Evolutionary conservation across 1,140 invertebrate species (phyloP), one percentile per base, ranked within the genome.

Genomic region (Pseudomyrmex gracilis): DNA sequence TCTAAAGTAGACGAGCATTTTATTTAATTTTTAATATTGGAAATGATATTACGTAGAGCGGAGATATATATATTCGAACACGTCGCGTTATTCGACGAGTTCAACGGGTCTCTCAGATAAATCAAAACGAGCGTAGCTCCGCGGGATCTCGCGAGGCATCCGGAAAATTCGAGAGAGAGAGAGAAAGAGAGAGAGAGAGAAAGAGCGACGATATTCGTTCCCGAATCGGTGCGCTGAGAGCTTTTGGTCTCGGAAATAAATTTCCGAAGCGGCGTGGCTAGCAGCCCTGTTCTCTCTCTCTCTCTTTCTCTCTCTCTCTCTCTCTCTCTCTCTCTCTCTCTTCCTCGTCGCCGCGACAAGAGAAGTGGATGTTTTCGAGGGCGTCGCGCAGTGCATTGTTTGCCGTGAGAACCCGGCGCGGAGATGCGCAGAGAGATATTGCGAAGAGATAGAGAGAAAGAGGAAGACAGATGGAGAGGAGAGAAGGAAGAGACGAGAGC

Each of bases 341-440:
- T 67, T 68, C 70, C 83, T 58, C 76, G 76, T 78, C 66, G 86
- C 86, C 86, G 83, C 87, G 87, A 88, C 87, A 89, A 89, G 90
- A 90, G 89, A 90, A 91, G 90, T 91, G 90, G 90, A 91, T 91
- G 90, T 91, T 91, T 91, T 91, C 89, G 90, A 90, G 90, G 87
- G 88, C 88, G 90, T 91, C 90, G 91, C 88, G 85, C 88, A 86
- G 70, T 86, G 89, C 91, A 91, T 91, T 91, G 90, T 92, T 90
- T 89, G 89, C 85, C 90, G 90, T 90, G 90, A 92, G 89, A 92
- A 92, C 90, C 73, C 86, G 71, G 71, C 76, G 85, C 63, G 87
- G 82, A 90, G 88, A 90, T 90, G 90, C 83, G 84, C 87, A 84
- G 77, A 89, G 82, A 91, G 90, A 90, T 90, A 90, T 92, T 90